A percentile compares a stretch with the other conserved stretches of the same genome.
phyloP scores from a whole-genome alignment of 2,113 vertebrate species.

The Oryzias melastigma region DNA sequence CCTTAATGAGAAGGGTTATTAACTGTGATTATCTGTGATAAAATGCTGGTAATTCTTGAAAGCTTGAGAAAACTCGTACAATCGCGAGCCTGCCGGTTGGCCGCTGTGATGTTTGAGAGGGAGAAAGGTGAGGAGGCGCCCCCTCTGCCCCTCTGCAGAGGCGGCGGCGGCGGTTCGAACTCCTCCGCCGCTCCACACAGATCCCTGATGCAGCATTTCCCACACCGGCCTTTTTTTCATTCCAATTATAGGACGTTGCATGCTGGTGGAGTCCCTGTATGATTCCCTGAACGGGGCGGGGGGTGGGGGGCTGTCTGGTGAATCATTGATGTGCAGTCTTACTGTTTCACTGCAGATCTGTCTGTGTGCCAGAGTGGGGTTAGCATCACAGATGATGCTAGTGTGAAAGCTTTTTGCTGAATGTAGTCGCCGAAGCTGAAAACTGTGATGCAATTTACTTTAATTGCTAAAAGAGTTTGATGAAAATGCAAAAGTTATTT shows the following conservation, averaged over 20 bases:
- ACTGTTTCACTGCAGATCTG: conserved; percentile 66
- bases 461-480: no score
- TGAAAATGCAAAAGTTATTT: no score
- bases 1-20: conserved; percentile 74
- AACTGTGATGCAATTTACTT: no score
- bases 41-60: conserved; percentile 68
- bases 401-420: no score
- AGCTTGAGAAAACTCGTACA: conserved; percentile 71
- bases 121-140: conserved; percentile 37
- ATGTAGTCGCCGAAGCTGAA: no score
- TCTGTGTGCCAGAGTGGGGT: conserved; percentile 28
- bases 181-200: conserved; percentile 41
- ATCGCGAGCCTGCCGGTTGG: conserved; percentile 62
- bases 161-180: conserved; percentile 62
- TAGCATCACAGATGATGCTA: conserved; percentile 58
- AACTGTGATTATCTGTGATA: conserved; percentile 76
- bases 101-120: conserved; percentile 59
- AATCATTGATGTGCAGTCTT: conserved; percentile 72
- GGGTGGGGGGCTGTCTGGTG: conserved; percentile 53
- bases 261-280: conserved; percentile 59
- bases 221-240: conserved; percentile 14
- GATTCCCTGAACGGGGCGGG: conserved; percentile 47
- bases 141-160: no score
- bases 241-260: conserved; percentile 70
- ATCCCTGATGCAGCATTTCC: conserved; percentile 68